Conservation (phyloP, 37 sponge, comb jelly and placozoan species). For the Dysidea cf. avara region DNA sequence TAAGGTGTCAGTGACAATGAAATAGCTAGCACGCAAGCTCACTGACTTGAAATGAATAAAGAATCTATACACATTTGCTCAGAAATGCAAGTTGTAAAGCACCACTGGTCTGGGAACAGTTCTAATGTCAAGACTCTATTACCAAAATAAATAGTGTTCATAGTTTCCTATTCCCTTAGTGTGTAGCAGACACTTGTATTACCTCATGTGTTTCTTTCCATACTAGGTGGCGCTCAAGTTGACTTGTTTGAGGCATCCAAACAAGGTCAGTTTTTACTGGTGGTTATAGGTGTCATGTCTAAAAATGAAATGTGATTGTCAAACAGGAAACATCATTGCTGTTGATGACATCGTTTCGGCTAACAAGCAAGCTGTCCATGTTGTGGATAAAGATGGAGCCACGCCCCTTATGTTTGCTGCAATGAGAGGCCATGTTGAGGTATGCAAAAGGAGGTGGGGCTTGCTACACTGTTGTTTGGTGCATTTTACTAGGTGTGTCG, state of each 20-base stretch:
- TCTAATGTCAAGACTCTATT: no score
- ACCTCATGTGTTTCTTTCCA: background rate
- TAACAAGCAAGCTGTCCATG: conserved; percentile 8
- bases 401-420: conserved; percentile 88
- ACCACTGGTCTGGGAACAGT: no score
- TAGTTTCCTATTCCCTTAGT: no score
- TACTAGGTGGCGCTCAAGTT: conserved; percentile 9
- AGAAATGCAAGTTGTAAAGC: no score
- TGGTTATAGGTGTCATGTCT: background rate
- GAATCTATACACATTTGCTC: no score
- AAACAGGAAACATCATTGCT: conserved; percentile 26
- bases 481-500: conserved; percentile 32
- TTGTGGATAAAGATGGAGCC: conserved; percentile 68
- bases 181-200: no score
- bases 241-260: conserved; percentile 66
- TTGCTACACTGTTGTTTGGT: background rate
- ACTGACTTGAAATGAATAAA: background rate
- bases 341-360: conserved; percentile 18
- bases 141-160: no score
- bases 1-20: background rate
- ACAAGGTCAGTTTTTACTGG: conserved; percentile 25
- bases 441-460: conserved; percentile 6
- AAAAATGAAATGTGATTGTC: background rate
- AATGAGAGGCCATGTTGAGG: conserved; percentile 62
- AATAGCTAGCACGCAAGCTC: background rate